These are phyloP conservation scores for Alligator sinensis DNA, from an alignment of 2,113 vertebrate genomes.

Conservation along the genomic window DNA sequence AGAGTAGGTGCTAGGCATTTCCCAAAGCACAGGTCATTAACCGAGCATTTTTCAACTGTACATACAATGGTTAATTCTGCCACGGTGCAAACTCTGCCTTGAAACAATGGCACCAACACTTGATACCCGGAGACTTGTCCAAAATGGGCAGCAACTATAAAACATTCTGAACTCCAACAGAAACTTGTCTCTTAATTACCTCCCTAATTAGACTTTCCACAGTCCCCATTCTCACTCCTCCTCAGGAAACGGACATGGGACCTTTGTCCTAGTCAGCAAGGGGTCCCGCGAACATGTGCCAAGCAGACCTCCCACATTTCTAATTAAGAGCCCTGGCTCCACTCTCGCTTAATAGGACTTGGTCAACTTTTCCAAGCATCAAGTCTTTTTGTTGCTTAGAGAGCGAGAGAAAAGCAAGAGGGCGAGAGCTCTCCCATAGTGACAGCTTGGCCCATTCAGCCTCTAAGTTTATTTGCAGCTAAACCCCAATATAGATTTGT, in stretches of 20 bases:
- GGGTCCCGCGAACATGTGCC: slow-evolving; percentile 29
- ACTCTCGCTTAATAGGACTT: neutral
- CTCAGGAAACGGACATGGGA: fast-evolving
- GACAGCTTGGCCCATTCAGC: neutral
- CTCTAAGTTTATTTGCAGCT: neutral
- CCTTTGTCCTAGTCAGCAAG: slow-evolving; percentile 16
- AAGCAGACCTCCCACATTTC: slow-evolving; percentile 12
- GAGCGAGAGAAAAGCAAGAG: neutral
- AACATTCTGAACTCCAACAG: neutral
- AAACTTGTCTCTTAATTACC: slow-evolving; percentile 51
- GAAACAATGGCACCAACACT: neutral
- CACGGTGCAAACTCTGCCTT: neutral
- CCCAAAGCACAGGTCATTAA: neutral
- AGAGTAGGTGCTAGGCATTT: fast-evolving
- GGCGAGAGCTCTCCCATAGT: neutral
- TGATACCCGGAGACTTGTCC: slow-evolving; percentile 17
- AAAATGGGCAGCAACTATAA: neutral
- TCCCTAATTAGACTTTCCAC: slow-evolving; percentile 49
- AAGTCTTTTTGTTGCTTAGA: neutral
- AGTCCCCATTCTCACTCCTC: neutral
- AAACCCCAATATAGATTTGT: neutral
- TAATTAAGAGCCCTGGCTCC: slow-evolving; percentile 38
- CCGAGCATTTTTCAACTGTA: neutral
- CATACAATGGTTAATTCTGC: neutral
- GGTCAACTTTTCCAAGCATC: slow-evolving; percentile 4